These are phyloP conservation scores for Ichneumoninae sp. DNA, from an alignment of 2,888 invertebrate species.

Conservation along the genomic window DNA sequence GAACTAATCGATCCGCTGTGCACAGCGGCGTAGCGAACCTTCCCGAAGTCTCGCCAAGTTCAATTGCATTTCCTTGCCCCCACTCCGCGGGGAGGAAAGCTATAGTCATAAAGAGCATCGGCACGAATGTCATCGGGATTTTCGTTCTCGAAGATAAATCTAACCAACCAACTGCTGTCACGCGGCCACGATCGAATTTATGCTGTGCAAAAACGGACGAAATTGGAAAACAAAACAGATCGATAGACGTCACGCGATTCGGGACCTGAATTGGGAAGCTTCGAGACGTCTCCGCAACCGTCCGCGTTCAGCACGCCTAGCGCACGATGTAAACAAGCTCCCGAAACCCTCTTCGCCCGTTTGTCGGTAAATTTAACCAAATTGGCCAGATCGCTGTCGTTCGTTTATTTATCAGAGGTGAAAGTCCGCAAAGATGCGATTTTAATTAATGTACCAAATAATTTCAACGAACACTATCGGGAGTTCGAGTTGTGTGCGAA, in stretches of 20 bases:
- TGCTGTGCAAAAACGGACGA: neutral
- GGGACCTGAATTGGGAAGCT: slow-evolving; percentile 45
- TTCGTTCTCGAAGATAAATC: neutral
- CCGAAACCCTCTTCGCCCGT: neutral
- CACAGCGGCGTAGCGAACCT: slow-evolving; percentile 5
- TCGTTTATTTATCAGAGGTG: neutral
- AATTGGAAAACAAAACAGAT: slow-evolving; percentile 29
- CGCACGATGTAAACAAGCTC: slow-evolving; percentile 50
- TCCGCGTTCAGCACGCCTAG: slow-evolving; percentile 2
- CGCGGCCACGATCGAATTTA: neutral
- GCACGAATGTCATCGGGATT: neutral
- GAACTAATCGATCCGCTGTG: slow-evolving; percentile 54
- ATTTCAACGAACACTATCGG: neutral
- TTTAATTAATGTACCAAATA: neutral
- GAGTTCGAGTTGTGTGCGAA: neutral
- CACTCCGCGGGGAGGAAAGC: neutral
- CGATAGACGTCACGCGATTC: slow-evolving; percentile 58
- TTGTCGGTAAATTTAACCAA: neutral
- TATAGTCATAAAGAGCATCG: neutral
- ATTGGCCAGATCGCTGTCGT: neutral
- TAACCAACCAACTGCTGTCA: neutral
- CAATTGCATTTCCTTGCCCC: slow-evolving; percentile 1
- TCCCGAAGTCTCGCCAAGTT: slow-evolving; percentile 21
- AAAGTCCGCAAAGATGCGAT: neutral
- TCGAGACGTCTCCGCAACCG: slow-evolving; percentile 50